Conservation (phyloP, 2,888 invertebrate genomes). For the Coenonympha glycerion region DNA sequence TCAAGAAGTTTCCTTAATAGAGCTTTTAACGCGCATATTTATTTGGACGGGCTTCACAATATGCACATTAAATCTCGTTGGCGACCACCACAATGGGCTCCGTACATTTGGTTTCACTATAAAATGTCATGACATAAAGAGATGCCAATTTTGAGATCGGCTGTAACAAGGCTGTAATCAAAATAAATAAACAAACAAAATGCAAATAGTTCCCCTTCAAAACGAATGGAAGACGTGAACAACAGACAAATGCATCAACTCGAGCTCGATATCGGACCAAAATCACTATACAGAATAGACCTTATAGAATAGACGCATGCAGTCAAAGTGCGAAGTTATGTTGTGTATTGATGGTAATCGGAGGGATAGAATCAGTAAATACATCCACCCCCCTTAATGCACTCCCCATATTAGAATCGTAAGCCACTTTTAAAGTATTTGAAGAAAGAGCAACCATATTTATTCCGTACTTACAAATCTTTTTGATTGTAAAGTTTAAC, state of each 20-base stretch:
- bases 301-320: neutral
- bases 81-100: no score
- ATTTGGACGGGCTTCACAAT: neutral
- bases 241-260: neutral
- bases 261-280: neutral
- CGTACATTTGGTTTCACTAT: no score
- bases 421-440: no score
- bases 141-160: neutral
- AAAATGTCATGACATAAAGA: no score
- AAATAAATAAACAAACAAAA: neutral
- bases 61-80: no score
- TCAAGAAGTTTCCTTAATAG: neutral
- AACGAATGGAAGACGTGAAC: neutral
- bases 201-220: neutral
- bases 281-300: neutral
- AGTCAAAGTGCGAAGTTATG: conserved; percentile 3
- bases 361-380: neutral
- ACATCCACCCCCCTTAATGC: neutral
- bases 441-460: no score
- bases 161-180: neutral
- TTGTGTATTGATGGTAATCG: no score
- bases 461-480: no score
- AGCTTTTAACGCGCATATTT: neutral
- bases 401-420: no score
- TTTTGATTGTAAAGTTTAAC: no score